Evolutionary conservation across 2,797 vertebrate genomes (phyloP), one percentile per base, ranked within the genome.

Genomic region (Aulostomus chinensis): DNA sequence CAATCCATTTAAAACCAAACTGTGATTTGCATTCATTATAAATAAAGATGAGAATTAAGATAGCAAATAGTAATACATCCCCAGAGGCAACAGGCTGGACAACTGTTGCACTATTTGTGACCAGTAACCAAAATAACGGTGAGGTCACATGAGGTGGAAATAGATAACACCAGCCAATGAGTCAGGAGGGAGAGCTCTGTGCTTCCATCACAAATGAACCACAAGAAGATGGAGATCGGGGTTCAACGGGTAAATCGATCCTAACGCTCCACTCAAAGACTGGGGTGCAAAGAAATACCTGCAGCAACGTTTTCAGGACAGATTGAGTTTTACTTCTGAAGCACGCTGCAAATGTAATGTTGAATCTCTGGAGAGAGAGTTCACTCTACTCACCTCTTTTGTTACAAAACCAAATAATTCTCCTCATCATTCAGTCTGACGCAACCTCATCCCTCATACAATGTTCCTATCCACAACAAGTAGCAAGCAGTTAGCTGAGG

Each of bases 51-150:
- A 2, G 22, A 60, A 69, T 60, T 62, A 41, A 14, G 51, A 58
- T 70, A 64, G 64, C 11, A 29, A 11, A 4, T 9, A 66, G 52
- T 40, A 38, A 51, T 65, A 54, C 66, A 51, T 72, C 73, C 60
- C 69, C 6, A 18, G 51, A 41, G 64, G 54, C 60, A 53, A 4
- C 59, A 22, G 37, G 13, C 30, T 22, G 67, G 58, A 78, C 83
- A 85, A 86, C 83, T 81, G 85, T 58, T 52, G 71, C 41, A 80
- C 84, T 88, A 88, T 89, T 87, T 89, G 68, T 84, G 64, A 79
- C 73, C 64, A 35, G 32, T 24, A 70, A 84, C 81, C 56, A 80
- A 89, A 87, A 86, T 87, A 87, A 80, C 65, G 51, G 58, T 40
- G 58, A 76, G 64, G 53, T 65, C 58, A 55, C 53, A 57, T 46